Base-by-base conservation (phyloP, 2,113 vertebrate genomes). In the Stercorarius parasiticus region DNA sequence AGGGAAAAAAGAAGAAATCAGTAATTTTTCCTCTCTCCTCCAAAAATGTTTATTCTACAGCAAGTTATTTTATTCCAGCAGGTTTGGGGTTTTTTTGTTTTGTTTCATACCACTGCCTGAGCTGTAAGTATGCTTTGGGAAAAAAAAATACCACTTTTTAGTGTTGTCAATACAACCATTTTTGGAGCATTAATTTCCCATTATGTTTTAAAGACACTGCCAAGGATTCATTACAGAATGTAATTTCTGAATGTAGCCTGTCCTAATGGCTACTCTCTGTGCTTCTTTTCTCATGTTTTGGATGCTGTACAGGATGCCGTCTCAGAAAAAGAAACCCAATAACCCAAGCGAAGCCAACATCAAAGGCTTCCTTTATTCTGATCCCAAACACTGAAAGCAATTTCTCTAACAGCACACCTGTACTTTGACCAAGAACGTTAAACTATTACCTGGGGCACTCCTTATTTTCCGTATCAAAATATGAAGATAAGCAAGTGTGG, bases 341-440 rank as follows among this genome's bases (percentile, higher is more conserved):
- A 91, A 94, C 23, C 61, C 6, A 5, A 85, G 69, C 2, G 3
- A 9, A 87, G 83, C 65, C 84, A 92, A 90, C 89, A 90, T 95
- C 93, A 97, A 97, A 97, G 91, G 82, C 49, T 82, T 76, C 64
- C 38, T 91, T 95, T 73, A 89, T 80, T 95, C 87, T 56, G 64
- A 90, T 56, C 91, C 82, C 49, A 82, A 95, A 91, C 67, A 85
- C 47, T 0, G 1, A 91, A 81, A 94, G 56, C 76, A 82, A 69
- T 86, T 93, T 88, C 52, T 92, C 34, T 45, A 94, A 45, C 69
- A 96, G 90, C 64, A 67, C 56, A 93, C 55, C 74, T 96, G 97
- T 93, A 97, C 96, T 96, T 97, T 97, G 93, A 87, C 95, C 89
- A 96, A 88, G 91, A 96, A 95, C 77, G 87, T 95, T 96, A 96